Evolutionary conservation across 2,888 invertebrate species (phyloP), one percentile per base, ranked within the genome.

Genomic region (Ornithoptera priamus): DNA sequence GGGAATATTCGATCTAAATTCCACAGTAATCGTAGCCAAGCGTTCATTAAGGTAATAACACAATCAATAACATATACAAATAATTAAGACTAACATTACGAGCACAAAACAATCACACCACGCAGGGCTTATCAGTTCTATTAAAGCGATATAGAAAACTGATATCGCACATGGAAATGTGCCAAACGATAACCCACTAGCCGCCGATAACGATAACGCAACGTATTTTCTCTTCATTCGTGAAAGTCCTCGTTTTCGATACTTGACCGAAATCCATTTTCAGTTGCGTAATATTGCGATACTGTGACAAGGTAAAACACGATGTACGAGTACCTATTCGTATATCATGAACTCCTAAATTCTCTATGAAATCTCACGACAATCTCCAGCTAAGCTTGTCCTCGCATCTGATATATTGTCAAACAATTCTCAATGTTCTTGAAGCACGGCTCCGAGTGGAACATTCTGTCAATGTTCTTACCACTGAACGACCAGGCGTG

Each of bases 231-330:
- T 58, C 69, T 72, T 68, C 72, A 60, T 67, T 72, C 75, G 80
- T 78, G 82, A 85, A 83, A 85, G 80, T 80, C 72, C 76, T 64
- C 71, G 75, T 78, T 82, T 77, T 64, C 18, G 72, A 64, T 73
- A 80, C 84, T 85, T 84, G 85, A 85, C 85, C 85, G 77, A 68
- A 74, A 79, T 82, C 75, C 77, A 76, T n/a, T 72, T 77, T 42
- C 20, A 62, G 68, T 58, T 53, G 62, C 58, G 59, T 65, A 56
- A 65, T 53, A 46, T 66, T 42, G 53, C 53, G n/a, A 46, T 62
- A 20, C 20, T 53, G 53, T 53, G 53, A 53, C 53, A 18, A 53
- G 18, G 53, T 53, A 15, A 53, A 30, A 39, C 10, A 39, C 39
- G 39, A 39, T 39, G 1, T 36, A 8, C 8, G 2, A 22, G 22